A percentile compares a stretch with the other conserved stretches of the same genome.
These are phyloP conservation scores for Austrofundulus limnaeus DNA, from an alignment of 2,113 vertebrate genomes.

Conservation along the genomic window DNA sequence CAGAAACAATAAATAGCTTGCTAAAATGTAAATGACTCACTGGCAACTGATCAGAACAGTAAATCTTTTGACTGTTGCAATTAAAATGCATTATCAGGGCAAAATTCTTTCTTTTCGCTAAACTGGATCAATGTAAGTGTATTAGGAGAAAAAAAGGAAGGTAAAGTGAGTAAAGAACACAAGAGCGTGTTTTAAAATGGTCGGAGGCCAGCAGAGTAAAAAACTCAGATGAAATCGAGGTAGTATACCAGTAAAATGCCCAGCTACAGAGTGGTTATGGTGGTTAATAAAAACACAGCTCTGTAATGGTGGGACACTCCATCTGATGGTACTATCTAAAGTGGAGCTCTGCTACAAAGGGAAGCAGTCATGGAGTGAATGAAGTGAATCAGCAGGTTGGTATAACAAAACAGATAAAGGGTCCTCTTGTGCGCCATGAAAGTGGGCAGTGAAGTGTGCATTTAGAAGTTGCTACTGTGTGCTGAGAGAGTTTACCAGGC, in stretches of 20 bases:
- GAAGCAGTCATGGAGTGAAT: slow-evolving; percentile 59
- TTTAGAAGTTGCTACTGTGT: slow-evolving; percentile 40
- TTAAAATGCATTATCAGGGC: slow-evolving; percentile 69
- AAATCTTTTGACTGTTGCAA: slow-evolving; percentile 63
- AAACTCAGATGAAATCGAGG: slow-evolving; percentile 23
- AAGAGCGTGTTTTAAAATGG: slow-evolving; percentile 24
- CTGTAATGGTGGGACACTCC: slow-evolving; percentile 65
- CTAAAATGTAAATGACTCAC: slow-evolving; percentile 66
- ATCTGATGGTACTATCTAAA: slow-evolving; percentile 63
- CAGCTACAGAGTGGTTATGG: slow-evolving; percentile 60
- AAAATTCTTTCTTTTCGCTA: slow-evolving; percentile 48
- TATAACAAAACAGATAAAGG: slow-evolving; percentile 62
- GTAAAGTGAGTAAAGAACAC: slow-evolving; percentile 34
- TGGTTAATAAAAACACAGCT: slow-evolving; percentile 70
- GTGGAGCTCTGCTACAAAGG: slow-evolving; percentile 61
- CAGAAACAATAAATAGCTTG: slow-evolving; percentile 64
- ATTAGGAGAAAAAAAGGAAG: slow-evolving; percentile 51
- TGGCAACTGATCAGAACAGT: slow-evolving; percentile 60
- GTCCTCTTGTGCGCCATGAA: slow-evolving; percentile 58
- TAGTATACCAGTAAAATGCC: slow-evolving; percentile 47
- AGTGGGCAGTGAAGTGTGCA: slow-evolving; percentile 53
- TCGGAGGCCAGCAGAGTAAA: slow-evolving; percentile 13
- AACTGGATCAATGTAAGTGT: slow-evolving; percentile 65
- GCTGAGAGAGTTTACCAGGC: slow-evolving; percentile 24
- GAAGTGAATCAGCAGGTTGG: slow-evolving; percentile 56